A percentile compares a stretch with the other conserved stretches of the same genome.
phyloP scores from a whole-genome alignment of 2,888 invertebrate genomes.

The Archips crataeganus region DNA sequence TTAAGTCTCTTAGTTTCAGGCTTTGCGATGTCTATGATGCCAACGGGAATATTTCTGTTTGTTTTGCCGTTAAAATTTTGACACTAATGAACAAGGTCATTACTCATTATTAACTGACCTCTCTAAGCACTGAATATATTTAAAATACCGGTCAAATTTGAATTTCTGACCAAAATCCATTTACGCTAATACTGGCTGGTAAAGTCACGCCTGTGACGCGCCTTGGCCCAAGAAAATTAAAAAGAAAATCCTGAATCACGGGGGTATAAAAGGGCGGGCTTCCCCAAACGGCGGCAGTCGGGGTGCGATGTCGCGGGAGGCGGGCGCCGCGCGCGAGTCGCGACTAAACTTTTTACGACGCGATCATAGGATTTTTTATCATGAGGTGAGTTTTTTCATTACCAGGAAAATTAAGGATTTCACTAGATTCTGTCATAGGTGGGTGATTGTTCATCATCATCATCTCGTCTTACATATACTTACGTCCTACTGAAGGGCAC shows the following conservation, averaged over 20 bases:
- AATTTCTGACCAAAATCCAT: neutral
- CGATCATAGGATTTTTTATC: neutral
- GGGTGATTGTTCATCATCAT: too few species aligned
- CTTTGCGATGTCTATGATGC: too few species aligned
- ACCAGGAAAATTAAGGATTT: neutral
- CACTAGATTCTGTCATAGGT: too few species aligned
- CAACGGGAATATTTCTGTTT: too few species aligned
- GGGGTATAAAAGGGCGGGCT: conserved; percentile 69
- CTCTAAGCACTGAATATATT: too few species aligned
- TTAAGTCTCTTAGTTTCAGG: too few species aligned
- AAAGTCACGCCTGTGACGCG: neutral
- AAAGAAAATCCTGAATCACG: conserved; percentile 27
- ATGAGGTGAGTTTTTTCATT: conserved; percentile 35
- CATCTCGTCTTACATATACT: too few species aligned
- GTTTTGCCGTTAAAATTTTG: too few species aligned
- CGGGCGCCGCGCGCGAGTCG: conserved; percentile 47
- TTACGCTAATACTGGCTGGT: neutral
- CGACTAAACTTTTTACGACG: conserved; percentile 76
- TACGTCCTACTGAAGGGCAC: too few species aligned
- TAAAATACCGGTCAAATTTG: neutral
- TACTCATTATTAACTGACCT: too few species aligned
- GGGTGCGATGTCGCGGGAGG: conserved; percentile 45
- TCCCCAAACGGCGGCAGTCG: conserved; percentile 60
- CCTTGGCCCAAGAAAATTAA: neutral
- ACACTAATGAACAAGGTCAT: too few species aligned